Evolutionary conservation across 2,888 invertebrate species (phyloP).

Genomic region (Drosophila bunnanda): DNA sequence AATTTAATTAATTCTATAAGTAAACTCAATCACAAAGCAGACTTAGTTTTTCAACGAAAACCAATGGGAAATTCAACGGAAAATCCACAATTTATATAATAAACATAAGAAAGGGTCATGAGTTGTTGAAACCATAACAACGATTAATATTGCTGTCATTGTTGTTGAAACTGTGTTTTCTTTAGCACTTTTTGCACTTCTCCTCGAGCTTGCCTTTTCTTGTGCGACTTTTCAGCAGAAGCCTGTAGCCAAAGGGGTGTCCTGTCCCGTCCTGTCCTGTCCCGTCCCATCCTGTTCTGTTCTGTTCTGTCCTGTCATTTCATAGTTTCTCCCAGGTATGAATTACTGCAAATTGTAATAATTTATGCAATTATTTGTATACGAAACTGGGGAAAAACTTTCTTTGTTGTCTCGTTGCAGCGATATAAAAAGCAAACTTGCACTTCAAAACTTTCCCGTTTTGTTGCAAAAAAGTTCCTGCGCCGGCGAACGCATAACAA

Average conservation of each 20-base stretch:
- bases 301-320: constrained; percentile 17
- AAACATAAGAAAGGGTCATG: constrained; percentile 1
- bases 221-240: neutral
- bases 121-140: constrained; percentile 12
- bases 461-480: constrained; percentile 10
- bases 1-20: no score
- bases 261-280: neutral
- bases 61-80: neutral
- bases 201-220: neutral
- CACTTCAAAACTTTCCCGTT: constrained; percentile 29
- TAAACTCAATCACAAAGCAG: neutral
- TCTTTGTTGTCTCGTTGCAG: constrained; percentile 24
- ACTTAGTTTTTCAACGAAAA: neutral
- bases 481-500: neutral
- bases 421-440: constrained; percentile 37
- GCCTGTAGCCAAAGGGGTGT: neutral
- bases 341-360: constrained; percentile 43
- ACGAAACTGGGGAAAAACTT: constrained; percentile 32
- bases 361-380: constrained; percentile 45
- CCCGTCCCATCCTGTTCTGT: constrained; percentile 6
- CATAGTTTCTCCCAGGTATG: constrained; percentile 34
- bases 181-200: neutral
- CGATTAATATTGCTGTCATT: constrained; percentile 21
- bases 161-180: neutral
- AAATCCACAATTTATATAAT: neutral